phyloP scores from a whole-genome alignment of 1,140 invertebrate species.

The Holcopasites calliopsidis region DNA sequence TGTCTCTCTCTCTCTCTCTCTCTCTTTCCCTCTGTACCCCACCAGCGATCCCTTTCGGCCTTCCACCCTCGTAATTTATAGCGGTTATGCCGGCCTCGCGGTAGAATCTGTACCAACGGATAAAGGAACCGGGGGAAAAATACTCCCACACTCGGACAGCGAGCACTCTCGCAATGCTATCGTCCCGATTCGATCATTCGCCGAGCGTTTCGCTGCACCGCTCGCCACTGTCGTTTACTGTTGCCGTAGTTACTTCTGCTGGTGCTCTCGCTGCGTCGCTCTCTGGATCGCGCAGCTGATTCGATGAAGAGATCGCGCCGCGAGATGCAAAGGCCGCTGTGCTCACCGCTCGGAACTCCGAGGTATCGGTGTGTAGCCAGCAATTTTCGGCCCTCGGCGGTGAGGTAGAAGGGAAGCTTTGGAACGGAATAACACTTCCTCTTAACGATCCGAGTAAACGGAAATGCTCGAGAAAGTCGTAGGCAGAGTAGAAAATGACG shows the following conservation, averaged over 20 bases:
- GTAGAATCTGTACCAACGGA: constrained; percentile 55
- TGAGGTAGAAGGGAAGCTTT: too few relatives aligned
- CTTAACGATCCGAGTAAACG: too few relatives aligned
- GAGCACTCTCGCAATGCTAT: constrained; percentile 48
- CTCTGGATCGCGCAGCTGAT: constrained; percentile 18
- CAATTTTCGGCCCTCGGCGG: constrained; percentile 32
- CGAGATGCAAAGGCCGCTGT: constrained; percentile 50
- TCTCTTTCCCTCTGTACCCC: constrained; percentile 4
- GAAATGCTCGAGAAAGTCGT: too few relatives aligned
- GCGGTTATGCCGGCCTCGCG: constrained; percentile 59
- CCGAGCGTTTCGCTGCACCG: not conserved
- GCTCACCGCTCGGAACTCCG: not conserved
- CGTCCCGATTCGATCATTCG: constrained; percentile 50
- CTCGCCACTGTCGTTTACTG: not conserved
- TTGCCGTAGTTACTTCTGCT: not conserved
- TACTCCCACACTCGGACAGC: constrained; percentile 13
- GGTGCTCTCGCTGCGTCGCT: not conserved
- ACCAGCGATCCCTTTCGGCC: constrained; percentile 47
- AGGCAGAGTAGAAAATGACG: too few relatives aligned
- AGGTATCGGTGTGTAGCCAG: not conserved
- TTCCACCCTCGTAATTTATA: constrained; percentile 71
- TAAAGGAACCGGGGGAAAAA: constrained; percentile 47
- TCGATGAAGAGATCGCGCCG: constrained; percentile 58
- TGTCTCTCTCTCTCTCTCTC: constrained; percentile 27
- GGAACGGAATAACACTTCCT: too few relatives aligned